Conservation (phyloP, 2,888 invertebrate species). For the Pharmacophagus antenor region DNA sequence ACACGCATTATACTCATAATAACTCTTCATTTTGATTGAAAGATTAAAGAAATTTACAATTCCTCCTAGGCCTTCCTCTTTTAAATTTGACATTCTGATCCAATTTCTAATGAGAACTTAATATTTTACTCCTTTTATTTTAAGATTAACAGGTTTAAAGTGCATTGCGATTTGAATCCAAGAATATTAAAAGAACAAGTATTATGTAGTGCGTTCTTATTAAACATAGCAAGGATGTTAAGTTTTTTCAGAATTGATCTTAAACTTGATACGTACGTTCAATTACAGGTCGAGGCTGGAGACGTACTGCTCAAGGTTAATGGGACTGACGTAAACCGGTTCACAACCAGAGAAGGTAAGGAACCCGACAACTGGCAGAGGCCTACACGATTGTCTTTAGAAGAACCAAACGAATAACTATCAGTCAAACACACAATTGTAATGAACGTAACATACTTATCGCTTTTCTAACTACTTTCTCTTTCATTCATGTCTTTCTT, state of each 20-base stretch:
- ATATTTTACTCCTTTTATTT: too few species aligned
- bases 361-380: conserved; percentile 66
- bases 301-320: conserved; percentile 96
- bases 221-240: conserved; percentile 16
- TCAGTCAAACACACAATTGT: background rate
- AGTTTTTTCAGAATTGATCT: conserved; percentile 24
- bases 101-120: background rate
- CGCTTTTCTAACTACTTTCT: background rate
- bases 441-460: background rate
- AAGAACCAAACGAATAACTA: conserved; percentile 27
- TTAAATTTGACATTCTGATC: too few species aligned
- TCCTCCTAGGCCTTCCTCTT: too few species aligned
- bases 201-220: background rate
- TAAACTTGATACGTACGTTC: conserved; percentile 41
- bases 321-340: conserved; percentile 94
- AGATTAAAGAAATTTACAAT: too few species aligned
- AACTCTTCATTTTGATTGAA: too few species aligned
- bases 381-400: conserved; percentile 53
- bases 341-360: conserved; percentile 95
- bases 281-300: conserved; percentile 93
- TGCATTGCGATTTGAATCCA: background rate
- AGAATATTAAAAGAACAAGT: background rate
- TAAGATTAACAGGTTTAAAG: background rate
- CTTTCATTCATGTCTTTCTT: background rate
- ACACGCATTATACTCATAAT: too few species aligned